Evolutionary conservation across 1,140 invertebrate species (phyloP).

Genomic region (Melipona quadrifasciata): DNA sequence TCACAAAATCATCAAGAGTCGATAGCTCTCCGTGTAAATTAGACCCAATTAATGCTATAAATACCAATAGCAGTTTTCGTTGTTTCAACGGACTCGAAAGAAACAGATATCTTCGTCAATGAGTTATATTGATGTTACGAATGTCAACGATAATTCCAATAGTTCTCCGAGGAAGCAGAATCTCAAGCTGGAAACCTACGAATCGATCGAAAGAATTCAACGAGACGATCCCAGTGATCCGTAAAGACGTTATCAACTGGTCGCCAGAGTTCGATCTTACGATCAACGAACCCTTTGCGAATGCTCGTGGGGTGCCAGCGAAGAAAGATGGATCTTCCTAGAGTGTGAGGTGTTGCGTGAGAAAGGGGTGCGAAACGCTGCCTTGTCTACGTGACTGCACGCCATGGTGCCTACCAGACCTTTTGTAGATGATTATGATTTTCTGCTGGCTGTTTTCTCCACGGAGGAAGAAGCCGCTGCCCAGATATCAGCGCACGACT

Average conservation of each 20-base stretch:
- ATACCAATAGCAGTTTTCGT: too few species aligned
- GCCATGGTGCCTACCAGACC: constrained; percentile 50
- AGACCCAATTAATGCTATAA: too few species aligned
- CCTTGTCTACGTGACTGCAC: constrained; percentile 57
- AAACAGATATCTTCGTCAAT: too few species aligned
- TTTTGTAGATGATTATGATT: constrained; percentile 67
- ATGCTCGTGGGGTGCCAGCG: constrained; percentile 20
- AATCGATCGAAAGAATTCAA: too few species aligned
- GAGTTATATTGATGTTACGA: too few species aligned
- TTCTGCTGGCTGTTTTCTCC: constrained; percentile 57
- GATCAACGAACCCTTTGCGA: constrained; percentile 10
- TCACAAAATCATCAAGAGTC: too few species aligned
- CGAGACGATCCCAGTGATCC: not conserved
- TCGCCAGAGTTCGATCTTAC: not conserved
- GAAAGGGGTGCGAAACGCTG: constrained; percentile 64
- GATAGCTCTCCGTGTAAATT: too few species aligned
- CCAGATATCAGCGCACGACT: constrained; percentile 50
- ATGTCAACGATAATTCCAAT: too few species aligned
- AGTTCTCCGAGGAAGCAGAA: too few species aligned
- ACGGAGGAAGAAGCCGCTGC: not conserved
- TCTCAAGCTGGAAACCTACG: too few species aligned
- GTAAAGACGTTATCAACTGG: not conserved
- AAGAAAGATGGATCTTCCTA: constrained; percentile 48
- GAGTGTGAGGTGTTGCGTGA: constrained; percentile 59
- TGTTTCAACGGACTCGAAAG: too few species aligned